Evolutionary conservation across 2,888 invertebrate species (phyloP).

Genomic region (Calameuta filiformis): DNA sequence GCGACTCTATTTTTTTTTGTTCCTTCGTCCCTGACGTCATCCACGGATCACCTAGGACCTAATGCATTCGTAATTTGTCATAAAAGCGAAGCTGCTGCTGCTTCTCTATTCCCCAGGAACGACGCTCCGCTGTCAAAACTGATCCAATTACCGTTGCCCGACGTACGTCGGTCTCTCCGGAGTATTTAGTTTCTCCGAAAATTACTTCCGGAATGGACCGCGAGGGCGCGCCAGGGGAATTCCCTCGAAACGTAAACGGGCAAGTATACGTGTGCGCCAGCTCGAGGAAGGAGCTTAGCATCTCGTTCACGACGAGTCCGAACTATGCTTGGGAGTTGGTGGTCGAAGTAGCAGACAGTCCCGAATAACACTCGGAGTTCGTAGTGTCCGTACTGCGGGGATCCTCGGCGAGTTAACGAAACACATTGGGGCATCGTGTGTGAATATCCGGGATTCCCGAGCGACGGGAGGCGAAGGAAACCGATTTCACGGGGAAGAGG

Average conservation of each 20-base stretch:
- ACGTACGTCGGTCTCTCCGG: not conserved
- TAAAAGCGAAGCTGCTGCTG: not conserved
- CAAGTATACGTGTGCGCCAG: constrained; percentile 23
- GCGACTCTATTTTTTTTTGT: not conserved
- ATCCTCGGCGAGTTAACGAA: not conserved
- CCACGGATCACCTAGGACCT: not conserved
- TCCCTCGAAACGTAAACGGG: constrained; percentile 46
- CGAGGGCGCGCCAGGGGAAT: constrained; percentile 29
- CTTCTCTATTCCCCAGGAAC: not conserved
- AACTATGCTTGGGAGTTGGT: constrained; percentile 35
- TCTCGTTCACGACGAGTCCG: constrained; percentile 33
- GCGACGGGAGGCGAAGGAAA: not conserved
- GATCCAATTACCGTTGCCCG: not conserved
- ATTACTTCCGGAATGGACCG: not conserved
- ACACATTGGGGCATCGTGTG: not conserved
- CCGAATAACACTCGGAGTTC: not conserved
- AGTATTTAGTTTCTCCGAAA: not conserved
- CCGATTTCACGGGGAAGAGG: not conserved
- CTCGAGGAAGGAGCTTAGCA: constrained; percentile 26
- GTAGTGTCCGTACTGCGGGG: not conserved
- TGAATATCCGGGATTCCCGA: not conserved
- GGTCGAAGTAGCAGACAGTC: not conserved
- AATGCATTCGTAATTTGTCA: not conserved
- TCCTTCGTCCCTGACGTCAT: not conserved
- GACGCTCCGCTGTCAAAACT: not conserved